phyloP scores from a whole-genome alignment of 2,113 vertebrate genomes.

The Neopipo cinnamomea region DNA sequence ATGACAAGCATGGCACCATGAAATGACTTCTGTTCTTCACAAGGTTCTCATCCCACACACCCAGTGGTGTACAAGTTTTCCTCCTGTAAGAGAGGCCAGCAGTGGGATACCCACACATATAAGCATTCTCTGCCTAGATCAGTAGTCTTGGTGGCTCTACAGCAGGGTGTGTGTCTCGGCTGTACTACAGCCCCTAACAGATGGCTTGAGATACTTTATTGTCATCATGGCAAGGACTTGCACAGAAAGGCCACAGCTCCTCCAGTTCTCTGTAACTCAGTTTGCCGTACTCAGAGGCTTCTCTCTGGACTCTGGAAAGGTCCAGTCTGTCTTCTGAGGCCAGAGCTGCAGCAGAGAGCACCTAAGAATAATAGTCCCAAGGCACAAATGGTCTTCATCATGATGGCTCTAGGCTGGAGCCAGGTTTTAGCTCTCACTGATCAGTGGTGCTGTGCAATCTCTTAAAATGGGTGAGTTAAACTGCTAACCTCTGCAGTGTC shows the following conservation, averaged over 20 bases:
- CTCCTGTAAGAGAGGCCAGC: background rate
- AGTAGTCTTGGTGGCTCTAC: background rate
- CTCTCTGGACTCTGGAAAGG: background rate
- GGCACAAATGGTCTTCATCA: background rate
- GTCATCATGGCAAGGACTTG: background rate
- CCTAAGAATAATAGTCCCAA: background rate
- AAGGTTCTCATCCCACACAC: background rate
- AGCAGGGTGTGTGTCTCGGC: background rate
- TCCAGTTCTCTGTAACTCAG: background rate
- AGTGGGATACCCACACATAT: background rate
- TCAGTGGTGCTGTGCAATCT: background rate
- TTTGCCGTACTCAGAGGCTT: accelerated
- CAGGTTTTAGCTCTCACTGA: background rate
- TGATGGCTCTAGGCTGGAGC: background rate
- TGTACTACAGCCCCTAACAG: background rate
- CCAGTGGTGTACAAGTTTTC: background rate
- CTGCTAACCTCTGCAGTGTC: background rate
- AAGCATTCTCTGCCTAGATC: background rate
- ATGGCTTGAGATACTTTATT: background rate
- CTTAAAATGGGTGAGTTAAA: background rate
- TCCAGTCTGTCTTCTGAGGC: background rate
- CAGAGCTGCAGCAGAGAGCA: background rate
- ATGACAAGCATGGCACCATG: background rate
- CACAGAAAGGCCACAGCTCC: background rate
- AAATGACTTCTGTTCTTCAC: background rate